A percentile compares a stretch with the other conserved stretches of the same genome.
Evolutionary conservation across 64 coral and sea anemone genomes (phyloP).

Genomic region (Montipora sp.): DNA sequence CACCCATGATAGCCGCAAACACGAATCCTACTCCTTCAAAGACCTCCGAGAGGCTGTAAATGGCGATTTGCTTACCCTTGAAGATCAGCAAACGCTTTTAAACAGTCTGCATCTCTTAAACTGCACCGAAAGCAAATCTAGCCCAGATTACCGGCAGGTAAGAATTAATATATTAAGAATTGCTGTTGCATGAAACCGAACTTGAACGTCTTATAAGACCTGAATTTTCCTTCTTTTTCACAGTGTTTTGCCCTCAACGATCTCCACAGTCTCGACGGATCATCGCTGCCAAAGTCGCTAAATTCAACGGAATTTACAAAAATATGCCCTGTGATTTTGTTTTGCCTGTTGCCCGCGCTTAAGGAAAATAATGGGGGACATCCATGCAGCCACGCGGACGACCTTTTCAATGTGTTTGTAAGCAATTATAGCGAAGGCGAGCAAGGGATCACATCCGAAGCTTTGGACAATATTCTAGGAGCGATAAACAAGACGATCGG

Average conservation of each 20-base stretch:
- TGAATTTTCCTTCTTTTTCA: neutral
- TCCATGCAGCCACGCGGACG: conserved; percentile 3
- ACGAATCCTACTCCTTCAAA: conserved; percentile 19
- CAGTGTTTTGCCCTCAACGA: neutral
- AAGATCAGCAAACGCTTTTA: conserved; percentile 16
- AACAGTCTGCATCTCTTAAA: conserved; percentile 29
- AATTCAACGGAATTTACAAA: conserved; percentile 9
- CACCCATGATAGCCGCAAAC: conserved; percentile 13
- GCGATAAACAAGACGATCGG: conserved; percentile 24
- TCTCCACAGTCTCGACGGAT: neutral
- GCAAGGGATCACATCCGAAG: conserved; percentile 3
- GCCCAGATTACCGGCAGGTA: neutral
- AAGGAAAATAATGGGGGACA: neutral
- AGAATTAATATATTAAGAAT: neutral
- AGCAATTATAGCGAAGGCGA: conserved; percentile 23
- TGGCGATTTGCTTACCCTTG: neutral
- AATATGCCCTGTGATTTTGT: conserved; percentile 12
- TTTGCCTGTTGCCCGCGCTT: conserved; percentile 13
- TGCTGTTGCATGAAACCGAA: neutral
- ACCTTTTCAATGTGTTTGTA: conserved; percentile 19
- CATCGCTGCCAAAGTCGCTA: neutral
- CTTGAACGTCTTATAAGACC: too few relatives aligned
- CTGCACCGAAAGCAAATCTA: neutral
- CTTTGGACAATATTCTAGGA: neutral
- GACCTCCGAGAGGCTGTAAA: conserved; percentile 3